phyloP scores from a whole-genome alignment of 2,888 invertebrate species.

The Caenorhabditis afra region DNA sequence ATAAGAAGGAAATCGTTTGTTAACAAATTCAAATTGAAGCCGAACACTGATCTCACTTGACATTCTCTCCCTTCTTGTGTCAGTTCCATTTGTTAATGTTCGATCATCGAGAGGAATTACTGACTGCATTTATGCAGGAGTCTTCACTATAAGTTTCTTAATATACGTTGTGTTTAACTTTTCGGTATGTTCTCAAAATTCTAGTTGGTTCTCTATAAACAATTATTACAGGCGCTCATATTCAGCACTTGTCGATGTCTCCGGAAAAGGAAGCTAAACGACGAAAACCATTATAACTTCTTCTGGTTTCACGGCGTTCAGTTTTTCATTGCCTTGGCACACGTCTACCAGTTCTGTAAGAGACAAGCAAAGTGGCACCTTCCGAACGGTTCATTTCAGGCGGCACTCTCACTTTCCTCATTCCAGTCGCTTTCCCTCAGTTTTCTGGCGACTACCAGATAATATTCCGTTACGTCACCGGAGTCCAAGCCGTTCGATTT shows the following conservation, averaged over 20 bases:
- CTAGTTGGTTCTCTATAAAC: neutral
- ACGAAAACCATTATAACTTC: constrained; percentile 23
- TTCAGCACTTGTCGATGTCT: constrained; percentile 18
- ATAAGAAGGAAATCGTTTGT: no score
- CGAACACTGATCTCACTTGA: constrained; percentile 26
- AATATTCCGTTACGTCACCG: constrained; percentile 31
- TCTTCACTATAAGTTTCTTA: neutral
- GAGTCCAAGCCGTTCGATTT: constrained; percentile 41
- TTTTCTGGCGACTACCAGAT: constrained; percentile 32
- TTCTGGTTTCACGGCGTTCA: constrained; percentile 16
- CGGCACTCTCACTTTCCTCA: constrained; percentile 25
- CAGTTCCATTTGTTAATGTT: constrained; percentile 36
- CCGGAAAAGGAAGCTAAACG: constrained; percentile 3
- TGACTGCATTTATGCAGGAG: no score
- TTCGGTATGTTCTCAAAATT: constrained; percentile 5
- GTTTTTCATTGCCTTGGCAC: constrained; percentile 15
- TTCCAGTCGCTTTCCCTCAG: constrained; percentile 14
- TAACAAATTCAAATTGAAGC: neutral
- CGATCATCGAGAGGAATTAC: neutral
- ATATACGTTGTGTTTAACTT: constrained; percentile 9
- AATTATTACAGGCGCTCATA: constrained; percentile 20
- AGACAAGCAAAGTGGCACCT: neutral
- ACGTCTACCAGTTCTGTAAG: constrained; percentile 45
- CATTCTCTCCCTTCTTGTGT: constrained; percentile 7
- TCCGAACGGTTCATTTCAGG: constrained; percentile 8